These are phyloP conservation scores for Embidobia sp. DNA, from an alignment of 2,888 invertebrate species.

Conservation along the genomic window DNA sequence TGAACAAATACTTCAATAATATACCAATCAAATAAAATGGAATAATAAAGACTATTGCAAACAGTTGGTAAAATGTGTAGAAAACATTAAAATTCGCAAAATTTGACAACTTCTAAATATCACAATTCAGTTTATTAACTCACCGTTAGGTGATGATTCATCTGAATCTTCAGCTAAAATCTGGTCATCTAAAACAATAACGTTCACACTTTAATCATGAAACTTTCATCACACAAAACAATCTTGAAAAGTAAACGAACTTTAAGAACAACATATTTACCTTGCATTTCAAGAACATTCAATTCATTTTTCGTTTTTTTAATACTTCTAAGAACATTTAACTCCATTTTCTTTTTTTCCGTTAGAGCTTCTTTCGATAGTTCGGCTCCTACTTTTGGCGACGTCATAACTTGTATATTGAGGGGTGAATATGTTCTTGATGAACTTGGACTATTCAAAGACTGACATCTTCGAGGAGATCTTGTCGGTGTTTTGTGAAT, in stretches of 20 bases:
- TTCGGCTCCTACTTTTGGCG: constrained; percentile 66
- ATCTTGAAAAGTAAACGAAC: too few relatives aligned
- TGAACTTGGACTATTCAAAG: constrained; percentile 70
- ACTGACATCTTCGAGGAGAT: constrained; percentile 64
- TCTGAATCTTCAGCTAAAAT: constrained; percentile 68
- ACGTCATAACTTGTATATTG: constrained; percentile 72
- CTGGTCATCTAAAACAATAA: constrained; percentile 40
- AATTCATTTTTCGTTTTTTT: neutral
- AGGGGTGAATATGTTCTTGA: constrained; percentile 75
- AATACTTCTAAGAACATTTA: constrained; percentile 40
- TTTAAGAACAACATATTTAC: neutral
- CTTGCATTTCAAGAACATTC: neutral
- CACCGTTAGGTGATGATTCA: constrained; percentile 55
- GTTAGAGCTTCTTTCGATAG: neutral
- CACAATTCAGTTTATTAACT: constrained; percentile 29
- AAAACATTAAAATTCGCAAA: too few relatives aligned
- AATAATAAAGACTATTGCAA: too few relatives aligned
- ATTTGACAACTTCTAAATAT: too few relatives aligned
- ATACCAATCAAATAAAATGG: too few relatives aligned
- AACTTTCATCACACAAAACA: too few relatives aligned
- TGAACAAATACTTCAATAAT: too few relatives aligned
- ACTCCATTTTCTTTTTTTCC: constrained; percentile 24
- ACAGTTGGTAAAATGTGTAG: too few relatives aligned
- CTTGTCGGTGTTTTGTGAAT: constrained; percentile 66
- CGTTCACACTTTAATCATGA: too few relatives aligned